Conservation (phyloP, 2,113 vertebrate genomes). For the Platichthys stellatus region DNA sequence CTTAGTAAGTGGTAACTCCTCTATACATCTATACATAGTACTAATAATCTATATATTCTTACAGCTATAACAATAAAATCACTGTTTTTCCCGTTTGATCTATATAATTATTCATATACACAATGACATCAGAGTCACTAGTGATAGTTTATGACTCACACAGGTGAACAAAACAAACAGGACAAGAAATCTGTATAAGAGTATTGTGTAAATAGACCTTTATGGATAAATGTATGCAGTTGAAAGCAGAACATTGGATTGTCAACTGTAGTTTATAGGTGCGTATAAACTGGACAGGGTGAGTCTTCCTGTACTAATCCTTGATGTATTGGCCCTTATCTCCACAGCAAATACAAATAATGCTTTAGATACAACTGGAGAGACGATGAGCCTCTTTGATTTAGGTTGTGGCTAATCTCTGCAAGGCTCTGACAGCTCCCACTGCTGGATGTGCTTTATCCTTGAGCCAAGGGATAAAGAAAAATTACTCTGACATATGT, state of each 20-base stretch:
- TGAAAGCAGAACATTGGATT: slow-evolving; percentile 5
- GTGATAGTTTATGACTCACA: not conserved
- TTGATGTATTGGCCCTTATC: slow-evolving; percentile 37
- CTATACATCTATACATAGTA: too few relatives aligned
- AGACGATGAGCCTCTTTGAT: slow-evolving; percentile 65
- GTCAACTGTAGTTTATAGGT: slow-evolving; percentile 41
- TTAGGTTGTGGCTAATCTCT: slow-evolving; percentile 63
- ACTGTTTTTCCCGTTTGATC: too few relatives aligned
- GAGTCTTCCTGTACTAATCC: slow-evolving; percentile 62
- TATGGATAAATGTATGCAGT: not conserved
- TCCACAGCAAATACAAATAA: slow-evolving; percentile 54
- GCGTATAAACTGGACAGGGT: slow-evolving; percentile 40
- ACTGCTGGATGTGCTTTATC: slow-evolving; percentile 3
- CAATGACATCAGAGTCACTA: not conserved
- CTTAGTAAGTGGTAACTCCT: too few relatives aligned
- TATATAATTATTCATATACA: too few relatives aligned
- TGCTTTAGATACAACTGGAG: slow-evolving; percentile 36
- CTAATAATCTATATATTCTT: too few relatives aligned
- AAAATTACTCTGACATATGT: not conserved
- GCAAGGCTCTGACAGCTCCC: slow-evolving; percentile 26
- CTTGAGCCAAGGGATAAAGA: not conserved
- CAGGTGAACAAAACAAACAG: not conserved
- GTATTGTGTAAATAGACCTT: slow-evolving; percentile 10
- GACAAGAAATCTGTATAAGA: not conserved
- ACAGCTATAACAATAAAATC: too few relatives aligned